A percentile compares a stretch with the other conserved stretches of the same genome.
Conservation (phyloP, 1,140 invertebrate genomes). For the Andricus grossulariae region DNA sequence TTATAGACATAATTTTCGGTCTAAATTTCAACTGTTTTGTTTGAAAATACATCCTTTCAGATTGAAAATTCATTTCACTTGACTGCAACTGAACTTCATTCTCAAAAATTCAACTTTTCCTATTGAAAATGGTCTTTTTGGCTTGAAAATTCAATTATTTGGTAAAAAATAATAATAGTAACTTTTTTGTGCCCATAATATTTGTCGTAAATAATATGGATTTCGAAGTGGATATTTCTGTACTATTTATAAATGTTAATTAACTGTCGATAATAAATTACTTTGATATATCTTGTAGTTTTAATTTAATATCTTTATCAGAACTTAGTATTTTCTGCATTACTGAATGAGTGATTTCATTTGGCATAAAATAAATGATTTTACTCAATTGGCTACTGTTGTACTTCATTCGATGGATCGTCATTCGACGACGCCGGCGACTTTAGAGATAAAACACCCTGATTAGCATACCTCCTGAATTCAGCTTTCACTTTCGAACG, state of each 20-base stretch:
- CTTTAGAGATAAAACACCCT: constrained; percentile 13
- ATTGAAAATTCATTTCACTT: too few relatives aligned
- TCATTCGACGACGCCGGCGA: constrained; percentile 11
- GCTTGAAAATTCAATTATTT: too few relatives aligned
- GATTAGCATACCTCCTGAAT: constrained; percentile 28
- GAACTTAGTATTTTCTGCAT: not conserved
- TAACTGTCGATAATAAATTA: constrained; percentile 13
- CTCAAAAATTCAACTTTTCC: too few relatives aligned
- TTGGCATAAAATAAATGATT: not conserved
- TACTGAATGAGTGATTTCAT: constrained; percentile 4
- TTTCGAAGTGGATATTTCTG: too few relatives aligned
- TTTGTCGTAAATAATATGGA: too few relatives aligned
- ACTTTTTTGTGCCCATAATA: too few relatives aligned
- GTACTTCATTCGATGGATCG: not conserved
- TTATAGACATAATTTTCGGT: too few relatives aligned
- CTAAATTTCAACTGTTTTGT: too few relatives aligned
- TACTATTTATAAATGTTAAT: constrained; percentile 11
- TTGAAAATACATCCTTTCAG: too few relatives aligned
- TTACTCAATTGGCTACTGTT: constrained; percentile 14
- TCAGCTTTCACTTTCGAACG: not conserved
- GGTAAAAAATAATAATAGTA: too few relatives aligned
- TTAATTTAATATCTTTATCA: constrained; percentile 1
- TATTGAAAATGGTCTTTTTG: too few relatives aligned
- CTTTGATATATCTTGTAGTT: constrained; percentile 10
- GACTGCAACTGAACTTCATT: too few relatives aligned